phyloP scores from a whole-genome alignment of 1,140 invertebrate species.

The Brachionus angularis region DNA sequence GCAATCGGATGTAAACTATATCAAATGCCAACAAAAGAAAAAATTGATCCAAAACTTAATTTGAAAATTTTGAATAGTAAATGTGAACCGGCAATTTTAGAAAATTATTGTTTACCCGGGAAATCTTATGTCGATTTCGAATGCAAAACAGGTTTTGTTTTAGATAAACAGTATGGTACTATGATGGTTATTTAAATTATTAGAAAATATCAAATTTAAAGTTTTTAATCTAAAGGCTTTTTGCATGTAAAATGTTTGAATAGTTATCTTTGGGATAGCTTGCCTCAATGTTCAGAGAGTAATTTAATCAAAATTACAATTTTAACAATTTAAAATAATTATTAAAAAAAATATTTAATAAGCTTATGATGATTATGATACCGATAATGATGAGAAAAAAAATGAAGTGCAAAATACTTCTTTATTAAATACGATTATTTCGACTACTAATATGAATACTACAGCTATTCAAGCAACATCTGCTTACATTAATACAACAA shows the following conservation, averaged over 20 bases:
- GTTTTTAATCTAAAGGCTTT: slow-evolving; percentile 6
- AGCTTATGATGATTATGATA: neutral
- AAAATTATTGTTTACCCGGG: slow-evolving; percentile 29
- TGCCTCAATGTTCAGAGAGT: slow-evolving; percentile 8
- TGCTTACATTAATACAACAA: no score
- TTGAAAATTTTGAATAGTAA: neutral
- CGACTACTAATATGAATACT: no score
- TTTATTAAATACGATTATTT: no score
- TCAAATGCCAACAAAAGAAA: slow-evolving; percentile 17
- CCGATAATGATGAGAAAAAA: no score
- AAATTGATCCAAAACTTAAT: neutral
- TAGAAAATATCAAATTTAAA: neutral
- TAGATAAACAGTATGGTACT: slow-evolving; percentile 23
- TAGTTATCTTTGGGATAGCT: slow-evolving; percentile 37
- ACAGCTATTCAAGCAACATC: no score
- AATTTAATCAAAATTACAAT: neutral
- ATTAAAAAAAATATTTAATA: neutral
- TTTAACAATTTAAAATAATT: neutral
- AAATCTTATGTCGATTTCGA: slow-evolving; percentile 37
- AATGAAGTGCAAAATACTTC: no score
- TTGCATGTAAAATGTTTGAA: slow-evolving; percentile 29
- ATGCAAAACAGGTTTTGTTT: slow-evolving; percentile 13
- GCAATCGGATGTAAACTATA: neutral
- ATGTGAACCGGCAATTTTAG: slow-evolving; percentile 21
- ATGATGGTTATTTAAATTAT: neutral